A percentile compares a stretch with the other conserved stretches of the same genome.
Evolutionary conservation across 1,140 invertebrate genomes (phyloP).

Genomic region (Galleria mellonella): DNA sequence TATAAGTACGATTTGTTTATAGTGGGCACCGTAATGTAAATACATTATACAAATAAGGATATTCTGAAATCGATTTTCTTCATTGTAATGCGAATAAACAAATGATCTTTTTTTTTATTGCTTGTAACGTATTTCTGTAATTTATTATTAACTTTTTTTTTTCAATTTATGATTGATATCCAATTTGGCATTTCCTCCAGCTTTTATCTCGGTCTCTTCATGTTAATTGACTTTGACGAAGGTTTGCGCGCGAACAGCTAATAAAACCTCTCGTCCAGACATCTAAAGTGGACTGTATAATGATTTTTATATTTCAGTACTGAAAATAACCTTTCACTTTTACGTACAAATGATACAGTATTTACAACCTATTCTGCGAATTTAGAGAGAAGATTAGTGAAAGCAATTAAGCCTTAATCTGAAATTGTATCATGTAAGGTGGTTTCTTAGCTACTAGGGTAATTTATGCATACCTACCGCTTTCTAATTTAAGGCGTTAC

Average conservation of each 20-base stretch:
- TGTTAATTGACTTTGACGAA: slow-evolving; percentile 54
- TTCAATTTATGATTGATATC: too few species aligned
- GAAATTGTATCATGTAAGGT: slow-evolving; percentile 9
- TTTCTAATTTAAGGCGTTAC: slow-evolving; percentile 53
- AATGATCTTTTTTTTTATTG: too few species aligned
- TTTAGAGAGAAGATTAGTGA: slow-evolving; percentile 9
- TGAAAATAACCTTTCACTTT: slow-evolving; percentile 7
- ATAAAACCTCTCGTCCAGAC: slow-evolving; percentile 12
- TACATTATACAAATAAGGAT: too few species aligned
- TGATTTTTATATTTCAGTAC: too few species aligned
- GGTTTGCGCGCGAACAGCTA: slow-evolving; percentile 22
- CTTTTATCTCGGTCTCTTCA: slow-evolving; percentile 11
- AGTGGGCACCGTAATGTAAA: too few species aligned
- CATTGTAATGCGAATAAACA: too few species aligned
- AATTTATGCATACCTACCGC: slow-evolving; percentile 35
- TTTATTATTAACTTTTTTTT: too few species aligned
- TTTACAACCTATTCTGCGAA: slow-evolving; percentile 10
- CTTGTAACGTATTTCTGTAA: too few species aligned
- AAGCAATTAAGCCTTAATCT: slow-evolving; percentile 22
- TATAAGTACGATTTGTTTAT: too few species aligned
- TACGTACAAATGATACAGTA: neutral
- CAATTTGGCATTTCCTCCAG: too few species aligned
- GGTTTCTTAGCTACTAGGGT: slow-evolving; percentile 15
- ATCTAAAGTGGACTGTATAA: too few species aligned
- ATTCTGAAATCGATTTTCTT: too few species aligned